A percentile compares a stretch with the other conserved stretches of the same genome.
Conservation (phyloP, 2,797 vertebrate genomes). For the Lemur catta region DNA sequence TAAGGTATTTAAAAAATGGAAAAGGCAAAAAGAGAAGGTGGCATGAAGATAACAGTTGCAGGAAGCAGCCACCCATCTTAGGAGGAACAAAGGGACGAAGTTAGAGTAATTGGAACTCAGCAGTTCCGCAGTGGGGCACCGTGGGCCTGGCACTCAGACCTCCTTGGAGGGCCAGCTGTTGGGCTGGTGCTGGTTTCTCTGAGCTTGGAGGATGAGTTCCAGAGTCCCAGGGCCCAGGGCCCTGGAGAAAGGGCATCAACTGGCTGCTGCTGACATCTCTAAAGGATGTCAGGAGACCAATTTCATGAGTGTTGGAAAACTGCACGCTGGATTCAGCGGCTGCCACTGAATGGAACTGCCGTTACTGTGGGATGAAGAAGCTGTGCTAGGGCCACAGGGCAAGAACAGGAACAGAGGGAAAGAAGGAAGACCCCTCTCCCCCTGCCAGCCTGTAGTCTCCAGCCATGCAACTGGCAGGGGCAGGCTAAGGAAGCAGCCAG, state of each 20-base stretch:
- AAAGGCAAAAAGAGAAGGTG: background rate
- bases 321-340: background rate
- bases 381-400: fast-evolving
- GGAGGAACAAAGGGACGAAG: background rate
- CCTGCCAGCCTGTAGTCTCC: background rate
- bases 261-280: background rate
- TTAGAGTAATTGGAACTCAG: background rate
- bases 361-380: background rate
- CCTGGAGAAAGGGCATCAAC: background rate
- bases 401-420: background rate
- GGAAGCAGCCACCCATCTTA: background rate
- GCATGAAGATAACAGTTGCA: background rate
- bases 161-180: background rate
- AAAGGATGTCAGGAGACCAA: background rate
- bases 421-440: background rate
- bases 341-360: background rate
- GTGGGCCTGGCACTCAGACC: background rate
- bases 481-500: background rate
- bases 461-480: background rate
- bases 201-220: background rate
- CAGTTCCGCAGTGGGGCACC: background rate
- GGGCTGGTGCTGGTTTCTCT: background rate
- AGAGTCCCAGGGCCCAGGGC: too few species aligned
- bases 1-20: background rate
- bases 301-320: background rate